A percentile compares a stretch with the other conserved stretches of the same genome.
Evolutionary conservation across 2,888 invertebrate species (phyloP).

Genomic region (Drosophila formosana): DNA sequence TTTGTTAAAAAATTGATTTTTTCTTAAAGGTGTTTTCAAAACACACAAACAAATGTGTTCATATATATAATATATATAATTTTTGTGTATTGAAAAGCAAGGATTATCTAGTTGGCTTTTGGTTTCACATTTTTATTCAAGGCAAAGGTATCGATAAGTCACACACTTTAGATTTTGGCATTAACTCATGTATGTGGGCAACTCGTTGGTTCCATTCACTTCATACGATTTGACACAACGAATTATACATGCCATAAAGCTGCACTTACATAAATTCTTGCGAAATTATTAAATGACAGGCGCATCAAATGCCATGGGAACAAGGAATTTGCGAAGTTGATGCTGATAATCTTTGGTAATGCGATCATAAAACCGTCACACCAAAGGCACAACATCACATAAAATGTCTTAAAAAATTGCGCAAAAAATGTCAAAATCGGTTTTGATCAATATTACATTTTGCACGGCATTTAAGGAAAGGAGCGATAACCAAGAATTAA

Average conservation of each 20-base stretch:
- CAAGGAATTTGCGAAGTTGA: conserved; percentile 4
- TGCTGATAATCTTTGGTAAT: conserved; percentile 54
- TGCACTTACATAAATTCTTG: conserved; percentile 56
- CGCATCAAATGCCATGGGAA: conserved; percentile 59
- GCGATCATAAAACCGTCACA: conserved; percentile 70
- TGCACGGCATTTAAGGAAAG: conserved; percentile 67
- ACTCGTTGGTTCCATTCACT: conserved; percentile 23
- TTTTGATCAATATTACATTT: conserved; percentile 65
- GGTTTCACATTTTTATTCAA: too few species aligned
- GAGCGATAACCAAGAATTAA: conserved; percentile 24
- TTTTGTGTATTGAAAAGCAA: too few species aligned
- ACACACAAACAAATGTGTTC: too few species aligned
- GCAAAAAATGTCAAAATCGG: conserved; percentile 63
- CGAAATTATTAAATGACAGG: conserved; percentile 44
- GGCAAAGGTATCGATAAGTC: neutral
- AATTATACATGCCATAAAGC: conserved; percentile 33
- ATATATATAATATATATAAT: too few species aligned
- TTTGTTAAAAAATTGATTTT: neutral
- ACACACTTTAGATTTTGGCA: neutral
- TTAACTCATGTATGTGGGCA: neutral
- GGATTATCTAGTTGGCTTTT: too few species aligned
- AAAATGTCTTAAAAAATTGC: conserved; percentile 49
- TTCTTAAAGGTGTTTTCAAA: too few species aligned
- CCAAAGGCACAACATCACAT: conserved; percentile 66
- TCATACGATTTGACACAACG: conserved; percentile 25